Evolutionary conservation across 2,113 vertebrate genomes (phyloP), one percentile per base, ranked within the genome.

Genomic region (Elachura formosa): DNA sequence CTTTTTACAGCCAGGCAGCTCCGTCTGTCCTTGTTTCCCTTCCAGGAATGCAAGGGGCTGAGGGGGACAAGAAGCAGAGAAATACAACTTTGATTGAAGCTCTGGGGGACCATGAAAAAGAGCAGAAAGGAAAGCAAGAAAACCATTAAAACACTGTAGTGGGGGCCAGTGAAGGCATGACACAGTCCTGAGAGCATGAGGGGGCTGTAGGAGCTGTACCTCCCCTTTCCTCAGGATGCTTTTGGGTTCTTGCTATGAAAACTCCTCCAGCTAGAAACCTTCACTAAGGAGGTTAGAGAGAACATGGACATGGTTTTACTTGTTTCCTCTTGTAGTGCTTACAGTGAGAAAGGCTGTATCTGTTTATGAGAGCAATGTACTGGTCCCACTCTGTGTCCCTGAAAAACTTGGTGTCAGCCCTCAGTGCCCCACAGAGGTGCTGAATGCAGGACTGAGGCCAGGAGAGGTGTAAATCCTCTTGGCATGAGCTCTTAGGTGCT

Each of bases 1-100:
- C 58, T 95, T 96, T 97, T 96, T 95, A 89, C 2, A 1, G 93
- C 66, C 84, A 87, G 61, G 71, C 83, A 83, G 52, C 68, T 89
- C 88, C 1, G 0, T 51, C 72, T 93, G 90, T 74, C 88, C 93
- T 90, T 92, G 67, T 73, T 96, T 96, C 81, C 21, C 66, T 95
- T 95, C 86, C 86, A 95, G 88, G 89, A 93, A 62, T 62, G 76
- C 64, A 64, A 75, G 26, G 33, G 56, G 54, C 25, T 90, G 83
- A 56, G 61, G 63, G 40, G 56, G 34, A 40, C 0, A 1, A 87
- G 90, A 86, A 93, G 61, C 4, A 2, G 33, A 72, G 48, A 91
- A 96, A 61, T 69, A 54, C 46, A 64, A 55, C 91, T 84, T 92
- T 66, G 87, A 96, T 63, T 93, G 86, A 78, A 92, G 49, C 43